Percentiles rank a stretch among this genome's conserved stretches.
Conservation (phyloP, 92 coral and sea anemone genomes). For the Phenganax subtilis region DNA sequence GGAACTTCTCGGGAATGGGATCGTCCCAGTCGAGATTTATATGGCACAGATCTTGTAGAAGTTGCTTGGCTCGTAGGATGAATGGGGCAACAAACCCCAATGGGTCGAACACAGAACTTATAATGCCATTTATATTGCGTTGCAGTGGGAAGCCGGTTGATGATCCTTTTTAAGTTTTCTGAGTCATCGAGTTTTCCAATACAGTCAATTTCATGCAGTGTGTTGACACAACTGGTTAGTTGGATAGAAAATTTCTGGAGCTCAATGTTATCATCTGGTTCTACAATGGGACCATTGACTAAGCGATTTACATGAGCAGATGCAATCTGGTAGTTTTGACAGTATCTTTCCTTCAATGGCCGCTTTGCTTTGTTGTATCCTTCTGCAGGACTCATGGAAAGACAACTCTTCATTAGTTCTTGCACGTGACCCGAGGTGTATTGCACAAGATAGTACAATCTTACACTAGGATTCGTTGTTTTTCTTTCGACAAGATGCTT, state of each 20-base stretch:
- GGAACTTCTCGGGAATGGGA: conserved; percentile 19
- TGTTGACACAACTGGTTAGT: conserved; percentile 26
- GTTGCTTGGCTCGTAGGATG: conserved; percentile 41
- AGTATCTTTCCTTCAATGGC: conserved; percentile 25
- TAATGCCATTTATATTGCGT: conserved; percentile 42
- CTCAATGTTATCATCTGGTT: background rate
- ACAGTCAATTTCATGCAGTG: conserved; percentile 28
- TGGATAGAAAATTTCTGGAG: conserved; percentile 16
- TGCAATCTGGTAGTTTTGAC: conserved; percentile 38
- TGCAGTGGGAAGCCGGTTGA: conserved; percentile 43
- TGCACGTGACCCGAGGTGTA: conserved; percentile 32
- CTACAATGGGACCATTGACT: conserved; percentile 10
- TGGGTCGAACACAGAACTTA: too few species aligned
- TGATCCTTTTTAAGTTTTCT: conserved; percentile 49
- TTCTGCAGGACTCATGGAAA: conserved; percentile 32
- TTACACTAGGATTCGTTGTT: conserved; percentile 10
- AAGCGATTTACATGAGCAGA: conserved; percentile 31
- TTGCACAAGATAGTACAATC: conserved; percentile 40
- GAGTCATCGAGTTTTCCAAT: conserved; percentile 42
- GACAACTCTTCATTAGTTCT: conserved; percentile 38
- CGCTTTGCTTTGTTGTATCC: conserved; percentile 18
- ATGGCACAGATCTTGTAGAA: conserved; percentile 47
- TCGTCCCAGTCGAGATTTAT: conserved; percentile 42
- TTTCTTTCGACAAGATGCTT: conserved; percentile 17
- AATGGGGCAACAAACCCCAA: conserved; percentile 13